Evolutionary conservation across 2,797 vertebrate genomes (phyloP).

Genomic region (Amazona ochrocephala): DNA sequence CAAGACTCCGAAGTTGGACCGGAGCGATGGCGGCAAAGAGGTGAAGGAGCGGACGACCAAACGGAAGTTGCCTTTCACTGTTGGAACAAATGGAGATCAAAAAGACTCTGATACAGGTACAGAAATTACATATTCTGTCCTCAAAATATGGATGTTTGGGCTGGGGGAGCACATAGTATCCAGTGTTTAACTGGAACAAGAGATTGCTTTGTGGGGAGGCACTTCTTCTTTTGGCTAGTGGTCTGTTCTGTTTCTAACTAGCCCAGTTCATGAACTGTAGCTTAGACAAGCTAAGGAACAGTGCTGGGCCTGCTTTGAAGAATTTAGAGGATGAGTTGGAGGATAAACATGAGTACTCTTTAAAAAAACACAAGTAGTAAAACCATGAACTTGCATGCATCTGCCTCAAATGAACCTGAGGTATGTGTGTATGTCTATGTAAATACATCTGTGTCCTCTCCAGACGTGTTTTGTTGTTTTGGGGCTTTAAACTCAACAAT

Average conservation of each 20-base stretch:
- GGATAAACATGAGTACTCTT: background rate
- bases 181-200: fast-evolving
- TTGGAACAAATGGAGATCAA: constrained; percentile 99
- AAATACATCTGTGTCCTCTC: fast-evolving
- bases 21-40: constrained; percentile 97
- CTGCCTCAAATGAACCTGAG: background rate
- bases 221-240: background rate
- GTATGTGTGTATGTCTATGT: background rate
- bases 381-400: background rate
- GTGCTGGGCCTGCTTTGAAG: background rate
- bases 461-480: background rate
- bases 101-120: constrained; percentile 99
- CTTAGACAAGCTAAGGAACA: background rate
- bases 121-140: background rate
- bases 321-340: background rate
- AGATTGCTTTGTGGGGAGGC: background rate
- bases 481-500: background rate
- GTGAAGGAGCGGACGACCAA: constrained; percentile 98
- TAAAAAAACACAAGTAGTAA: background rate
- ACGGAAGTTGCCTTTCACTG: constrained; percentile 96
- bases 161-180: background rate
- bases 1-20: constrained; percentile 98
- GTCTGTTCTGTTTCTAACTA: fast-evolving
- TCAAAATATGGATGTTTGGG: fast-evolving
- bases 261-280: background rate